A percentile compares a stretch with the other conserved stretches of the same genome.
phyloP scores from a whole-genome alignment of 2,113 vertebrate genomes.

The Glaucomys volans region DNA sequence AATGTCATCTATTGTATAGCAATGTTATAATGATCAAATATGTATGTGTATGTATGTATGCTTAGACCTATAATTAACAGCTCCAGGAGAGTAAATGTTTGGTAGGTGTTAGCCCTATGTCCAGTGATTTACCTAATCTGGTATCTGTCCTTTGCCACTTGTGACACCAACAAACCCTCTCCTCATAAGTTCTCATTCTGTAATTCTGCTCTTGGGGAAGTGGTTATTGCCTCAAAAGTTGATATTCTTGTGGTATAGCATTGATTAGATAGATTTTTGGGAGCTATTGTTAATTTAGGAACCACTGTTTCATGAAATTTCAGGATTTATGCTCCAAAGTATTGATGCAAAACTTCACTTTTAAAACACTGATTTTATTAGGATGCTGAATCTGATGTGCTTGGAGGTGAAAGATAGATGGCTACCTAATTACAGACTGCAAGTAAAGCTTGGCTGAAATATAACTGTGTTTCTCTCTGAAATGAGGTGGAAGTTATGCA shows the following conservation, averaged over 20 bases:
- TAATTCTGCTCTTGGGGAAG: not conserved
- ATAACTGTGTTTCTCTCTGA: not conserved
- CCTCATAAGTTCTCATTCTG: not conserved
- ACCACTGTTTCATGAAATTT: not conserved
- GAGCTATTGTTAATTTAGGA: not conserved
- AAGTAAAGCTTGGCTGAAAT: not conserved
- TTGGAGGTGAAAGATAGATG: not conserved
- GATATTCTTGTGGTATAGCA: not conserved
- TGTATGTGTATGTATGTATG: not conserved
- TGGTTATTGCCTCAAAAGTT: not conserved
- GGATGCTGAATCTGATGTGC: not conserved
- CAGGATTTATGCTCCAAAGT: not conserved
- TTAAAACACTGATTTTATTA: not conserved
- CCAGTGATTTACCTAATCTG: not conserved
- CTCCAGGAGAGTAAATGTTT: not conserved
- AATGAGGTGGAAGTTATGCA: not conserved
- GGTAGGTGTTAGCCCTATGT: not conserved
- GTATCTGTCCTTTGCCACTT: not conserved
- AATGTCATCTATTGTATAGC: not conserved
- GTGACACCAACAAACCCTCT: not conserved
- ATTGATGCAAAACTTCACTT: not conserved
- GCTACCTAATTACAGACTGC: not conserved
- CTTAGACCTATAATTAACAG: not conserved
- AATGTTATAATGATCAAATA: not conserved
- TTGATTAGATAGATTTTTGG: not conserved